Conservation (phyloP, 2,888 invertebrate genomes). For the Hyles lineata region DNA sequence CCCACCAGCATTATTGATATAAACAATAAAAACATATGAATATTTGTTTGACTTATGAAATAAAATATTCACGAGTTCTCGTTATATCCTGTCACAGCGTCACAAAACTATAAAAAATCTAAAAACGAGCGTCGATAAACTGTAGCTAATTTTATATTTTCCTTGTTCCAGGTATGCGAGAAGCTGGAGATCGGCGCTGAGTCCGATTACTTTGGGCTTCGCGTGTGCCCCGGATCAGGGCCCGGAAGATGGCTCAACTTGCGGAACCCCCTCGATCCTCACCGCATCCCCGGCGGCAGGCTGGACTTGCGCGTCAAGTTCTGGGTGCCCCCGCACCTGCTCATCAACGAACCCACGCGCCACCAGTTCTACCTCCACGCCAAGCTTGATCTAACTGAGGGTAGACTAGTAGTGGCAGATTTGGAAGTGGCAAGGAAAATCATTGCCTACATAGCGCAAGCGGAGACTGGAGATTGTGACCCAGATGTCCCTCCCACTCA, state of each 20-base stretch:
- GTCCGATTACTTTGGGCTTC: slow-evolving; percentile 95
- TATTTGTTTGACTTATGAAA: no score
- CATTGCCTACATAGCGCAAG: slow-evolving; percentile 91
- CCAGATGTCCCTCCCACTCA: slow-evolving; percentile 84
- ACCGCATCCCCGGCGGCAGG: slow-evolving; percentile 87
- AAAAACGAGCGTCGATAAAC: neutral
- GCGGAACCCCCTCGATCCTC: slow-evolving; percentile 91
- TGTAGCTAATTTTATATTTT: neutral
- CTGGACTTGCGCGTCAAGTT: slow-evolving; percentile 93
- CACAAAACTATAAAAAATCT: neutral
- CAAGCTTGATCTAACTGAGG: slow-evolving; percentile 90
- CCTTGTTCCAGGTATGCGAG: slow-evolving; percentile 89
- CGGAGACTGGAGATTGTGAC: slow-evolving; percentile 90
- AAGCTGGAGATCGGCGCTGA: slow-evolving; percentile 93
- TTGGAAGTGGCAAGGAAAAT: slow-evolving; percentile 88
- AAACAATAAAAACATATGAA: no score
- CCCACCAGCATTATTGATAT: no score
- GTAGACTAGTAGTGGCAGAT: slow-evolving; percentile 88
- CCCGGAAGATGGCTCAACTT: slow-evolving; percentile 95
- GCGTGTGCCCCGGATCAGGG: slow-evolving; percentile 84
- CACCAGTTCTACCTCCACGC: slow-evolving; percentile 95
- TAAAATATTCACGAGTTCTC: neutral
- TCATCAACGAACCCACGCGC: slow-evolving; percentile 93
- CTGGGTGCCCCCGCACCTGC: slow-evolving; percentile 95
- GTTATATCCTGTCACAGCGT: neutral